Base-by-base conservation (phyloP, 2,113 vertebrate species). In the Pandion haliaetus region DNA sequence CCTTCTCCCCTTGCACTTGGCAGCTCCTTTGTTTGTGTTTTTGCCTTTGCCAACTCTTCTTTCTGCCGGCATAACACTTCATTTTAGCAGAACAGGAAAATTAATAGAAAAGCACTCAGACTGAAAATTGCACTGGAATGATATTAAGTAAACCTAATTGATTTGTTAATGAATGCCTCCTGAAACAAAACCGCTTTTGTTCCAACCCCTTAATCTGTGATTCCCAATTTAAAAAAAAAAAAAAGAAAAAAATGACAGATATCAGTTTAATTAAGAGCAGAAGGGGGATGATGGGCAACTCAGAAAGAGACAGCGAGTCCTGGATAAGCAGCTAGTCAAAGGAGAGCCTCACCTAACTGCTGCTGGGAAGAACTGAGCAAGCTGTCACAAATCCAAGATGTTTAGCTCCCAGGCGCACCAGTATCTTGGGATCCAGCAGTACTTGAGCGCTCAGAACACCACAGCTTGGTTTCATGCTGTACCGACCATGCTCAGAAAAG, bases 341-440 rank as follows among this genome's bases (percentile, higher is more conserved):
- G 67, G 12, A 44, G 61, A 80, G 31, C 17, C 50, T 85, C 66
- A 31, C 19, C 57, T 21, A 45, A 12, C 40, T 1, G 2, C 40
- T 50, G 25, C 54, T 0, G 0, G n/a, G 44, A 58, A 36, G 44
- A 24, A 50, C 36, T 0, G 8, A 45, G 34, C 12, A 14, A 24
- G 14, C 40, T 7, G 2, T n/a, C 31, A 6, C 38, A 58, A 21
- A 25, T 9, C 74, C 28, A 28, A 7, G 58, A 49, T 49, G 55
- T 10, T 90, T 24, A n/a, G 59, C 40, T 57, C 40, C 50, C 36
- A 45, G 72, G 55, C 6, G 13, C 36, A n/a, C 52, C 62, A 25
- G 21, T 19, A 6, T 31, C 80, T 44, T 10, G 29, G 62, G 59
- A 73, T 36, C 32, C 77, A 54, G 66, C 32, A 16, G 36, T 16